Base-by-base conservation (phyloP, 2,888 invertebrate species). In the Aleiodes leptofemur region DNA sequence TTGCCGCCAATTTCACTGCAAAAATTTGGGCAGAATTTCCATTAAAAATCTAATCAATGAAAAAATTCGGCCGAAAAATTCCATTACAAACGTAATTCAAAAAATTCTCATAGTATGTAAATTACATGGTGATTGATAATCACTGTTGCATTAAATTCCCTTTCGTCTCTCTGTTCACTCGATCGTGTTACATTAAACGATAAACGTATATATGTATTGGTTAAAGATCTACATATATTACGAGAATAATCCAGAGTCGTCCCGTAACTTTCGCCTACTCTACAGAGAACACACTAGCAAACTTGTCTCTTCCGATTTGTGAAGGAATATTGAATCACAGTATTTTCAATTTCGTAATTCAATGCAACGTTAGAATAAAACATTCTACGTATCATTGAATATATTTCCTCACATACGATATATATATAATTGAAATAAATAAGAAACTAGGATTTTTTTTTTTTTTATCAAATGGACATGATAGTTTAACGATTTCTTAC, bases 251-350 rank as follows among this genome's bases (percentile, higher is more conserved):
- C 9, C 16, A n/a, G 64, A 64, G 14, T 64, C 59, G 59, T 59
- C 59, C 64, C 48, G 64, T 64, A 13, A 64, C 64, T 64, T 64
- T 64, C 38, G 43, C 43, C 34, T 31, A n/a, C 31, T 11, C 43
- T 5, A 13, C n/a, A 56, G n/a, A 43, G 8, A 23, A 64, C 64
- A 16, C 64, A 43, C 43, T 4, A 43, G 23, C 48, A 43, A 4
- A 16, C 48, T 64, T 64, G 43, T 48, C 64, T 64, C 64, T 64
- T 64, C 64, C 59, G 57, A 57, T 29, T 23, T 16, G 16, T 29
- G 8, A 43, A 43, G 7, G 43, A 43, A 43, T 43, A 43, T 43
- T 43, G 43, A 56, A 56, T 56, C 29, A 16, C 56, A 11, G 11
- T 31, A 38, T 6, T 43, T 43, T 7, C 38, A 7, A 43, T 64